Evolutionary conservation across 2,888 invertebrate genomes (phyloP), one percentile per base, ranked within the genome.

Genomic region (Watsonalla cultraria): DNA sequence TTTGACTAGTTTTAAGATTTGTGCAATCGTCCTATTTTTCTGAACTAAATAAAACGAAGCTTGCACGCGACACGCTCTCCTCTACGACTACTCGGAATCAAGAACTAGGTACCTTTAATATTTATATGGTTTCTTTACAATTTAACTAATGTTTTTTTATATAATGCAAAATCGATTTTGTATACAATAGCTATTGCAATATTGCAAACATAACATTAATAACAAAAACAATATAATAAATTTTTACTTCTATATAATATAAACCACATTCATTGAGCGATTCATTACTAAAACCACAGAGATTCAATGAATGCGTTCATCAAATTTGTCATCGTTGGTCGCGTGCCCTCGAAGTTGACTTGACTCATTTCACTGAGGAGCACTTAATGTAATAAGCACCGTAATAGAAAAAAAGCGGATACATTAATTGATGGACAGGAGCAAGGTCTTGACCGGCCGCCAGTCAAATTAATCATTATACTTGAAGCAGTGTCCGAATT

Each of bases 1-100:
- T 81, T 77, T 76, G 72, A 76, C 78, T 80, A 78, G 80, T 84
- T 81, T 82, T 74, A 78, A 80, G 81, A 85, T 88, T 90, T 90
- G 78, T 89, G 90, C 89, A 90, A 90, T 87, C 90, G 90, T 74
- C 87, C 90, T 84, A 90, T 90, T 90, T 90, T 90, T 89, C 79
- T 84, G 82, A 84, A 85, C 84, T 79, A 76, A 84, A 82, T 42
- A 11, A 42, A 81, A 80, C 71, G 82, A 83, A 8, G 37, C 49
- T 49, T 85, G 83, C 86, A 84, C 86, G 84, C 84, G 84, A 82
- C 84, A 82, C 88, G 64, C 65, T 74, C 65, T 68, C 57, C 58
- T 64, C 61, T 54, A 68, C 62, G 59, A 62, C 60, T 55, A 59
- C 47, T 49, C 48, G 47, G 24, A 15, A 47, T 33, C 15, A 13